Base-by-base conservation (phyloP, 1,140 invertebrate genomes). In the Heliconius congener region DNA sequence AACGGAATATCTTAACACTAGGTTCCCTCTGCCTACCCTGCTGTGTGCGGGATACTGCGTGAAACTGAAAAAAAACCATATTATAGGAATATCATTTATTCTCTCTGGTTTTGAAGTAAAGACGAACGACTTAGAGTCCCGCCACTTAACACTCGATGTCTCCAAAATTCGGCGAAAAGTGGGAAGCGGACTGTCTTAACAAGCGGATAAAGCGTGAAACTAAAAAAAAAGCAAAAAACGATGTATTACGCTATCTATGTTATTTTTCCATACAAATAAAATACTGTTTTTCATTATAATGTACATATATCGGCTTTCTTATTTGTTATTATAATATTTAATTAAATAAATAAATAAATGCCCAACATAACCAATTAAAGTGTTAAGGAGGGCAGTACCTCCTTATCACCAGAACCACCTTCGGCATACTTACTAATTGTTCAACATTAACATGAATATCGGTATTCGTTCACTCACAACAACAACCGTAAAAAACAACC, bases 381-480 rank as follows among this genome's bases (percentile, higher is more conserved):
- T 74, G 78, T 78, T 71, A 79, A 77, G 55, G 76, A 82, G 78
- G 79, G 73, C 60, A 60, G 73, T 83, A 23, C n/a, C 70, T 75
- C 76, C 78, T 82, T 82, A 83, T 84, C 79, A 71, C 75, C 70
- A 71, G n/a, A 34, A 72, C 74, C 70, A 70, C 71, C 77, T 81
- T 85, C 77, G 74, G 80, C 77, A 81, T 55, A 79, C 78, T 42
- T 73, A 79, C 80, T 80, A 82, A 81, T 84, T 86, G 78, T 84
- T 84, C 76, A 74, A 81, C 83, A 87, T 86, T 86, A 82, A 81
- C 83, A 86, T 88, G 73, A 76, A 80, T 90, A 88, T 91, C 87
- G 55, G 19, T 72, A n/a, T 39, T 72, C 19, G 27, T 66, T 66
- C 27, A 16, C 60, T 66, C 30, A 23, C 23, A 23, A 23, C 57